phyloP scores from a whole-genome alignment of 2,113 vertebrate species.

The Pardalotus punctatus region DNA sequence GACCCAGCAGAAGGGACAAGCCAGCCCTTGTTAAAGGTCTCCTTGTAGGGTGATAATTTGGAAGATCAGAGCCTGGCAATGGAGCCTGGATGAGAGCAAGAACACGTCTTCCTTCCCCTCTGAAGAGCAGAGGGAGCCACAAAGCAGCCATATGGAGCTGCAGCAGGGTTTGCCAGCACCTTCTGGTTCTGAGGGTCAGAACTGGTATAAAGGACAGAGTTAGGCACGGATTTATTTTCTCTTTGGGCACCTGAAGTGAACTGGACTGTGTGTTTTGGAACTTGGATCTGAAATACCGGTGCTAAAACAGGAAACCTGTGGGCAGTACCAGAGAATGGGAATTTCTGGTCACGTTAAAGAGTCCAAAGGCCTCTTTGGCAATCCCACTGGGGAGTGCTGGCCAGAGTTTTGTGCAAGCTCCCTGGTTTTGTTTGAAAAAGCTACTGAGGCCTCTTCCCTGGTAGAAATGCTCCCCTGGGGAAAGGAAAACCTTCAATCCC shows the following conservation, averaged over 20 bases:
- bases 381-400: not conserved
- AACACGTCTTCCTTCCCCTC: not conserved
- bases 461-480: not conserved
- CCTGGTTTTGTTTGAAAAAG: not conserved
- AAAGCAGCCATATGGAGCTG: slow-evolving; percentile 4
- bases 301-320: not conserved
- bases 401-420: not conserved
- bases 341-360: not conserved
- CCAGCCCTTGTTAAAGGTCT: slow-evolving; percentile 17
- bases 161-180: slow-evolving; percentile 1
- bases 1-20: not conserved
- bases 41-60: slow-evolving; percentile 45
- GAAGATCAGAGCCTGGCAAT: slow-evolving; percentile 18
- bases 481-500: not conserved
- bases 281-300: not conserved
- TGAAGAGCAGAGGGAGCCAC: slow-evolving; percentile 24
- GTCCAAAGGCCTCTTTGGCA: not conserved
- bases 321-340: not conserved
- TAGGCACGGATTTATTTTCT: not conserved
- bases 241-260: not conserved
- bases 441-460: not conserved
- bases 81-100: not conserved
- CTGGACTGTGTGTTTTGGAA: not conserved
- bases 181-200: slow-evolving; percentile 33
- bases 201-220: not conserved